phyloP scores from a whole-genome alignment of 1,140 invertebrate species.

The Cotesia glomerata region DNA sequence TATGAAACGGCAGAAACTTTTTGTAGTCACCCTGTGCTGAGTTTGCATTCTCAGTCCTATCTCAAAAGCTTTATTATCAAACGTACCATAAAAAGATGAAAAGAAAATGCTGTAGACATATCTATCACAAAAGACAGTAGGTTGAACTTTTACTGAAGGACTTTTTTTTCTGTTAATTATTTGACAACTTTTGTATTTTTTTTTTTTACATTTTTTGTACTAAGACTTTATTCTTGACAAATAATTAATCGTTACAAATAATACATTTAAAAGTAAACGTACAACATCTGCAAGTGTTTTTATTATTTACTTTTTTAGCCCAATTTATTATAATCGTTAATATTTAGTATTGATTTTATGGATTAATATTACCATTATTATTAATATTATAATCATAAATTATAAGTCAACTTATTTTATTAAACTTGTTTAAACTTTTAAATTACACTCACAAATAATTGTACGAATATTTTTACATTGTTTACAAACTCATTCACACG shows the following conservation, averaged over 20 bases:
- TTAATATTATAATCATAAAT: no score
- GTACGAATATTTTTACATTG: conserved; percentile 11
- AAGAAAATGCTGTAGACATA: no score
- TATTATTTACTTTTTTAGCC: neutral
- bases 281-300: conserved; percentile 44
- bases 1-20: no score
- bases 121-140: no score
- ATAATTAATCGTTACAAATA: conserved; percentile 59
- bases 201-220: conserved; percentile 47
- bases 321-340: neutral
- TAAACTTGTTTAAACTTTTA: no score
- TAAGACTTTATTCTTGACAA: conserved; percentile 60
- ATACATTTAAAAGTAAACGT: conserved; percentile 52
- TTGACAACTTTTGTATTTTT: neutral
- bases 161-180: no score
- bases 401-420: no score
- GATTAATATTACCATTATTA: no score
- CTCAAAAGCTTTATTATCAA: no score
- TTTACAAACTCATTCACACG: conserved; percentile 5
- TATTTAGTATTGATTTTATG: neutral
- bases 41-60: no score
- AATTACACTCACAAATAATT: neutral
- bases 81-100: no score
- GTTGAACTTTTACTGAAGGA: neutral
- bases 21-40: no score